These are phyloP conservation scores for Carollia perspicillata DNA, from an alignment of 2,113 vertebrate genomes.

Conservation along the genomic window DNA sequence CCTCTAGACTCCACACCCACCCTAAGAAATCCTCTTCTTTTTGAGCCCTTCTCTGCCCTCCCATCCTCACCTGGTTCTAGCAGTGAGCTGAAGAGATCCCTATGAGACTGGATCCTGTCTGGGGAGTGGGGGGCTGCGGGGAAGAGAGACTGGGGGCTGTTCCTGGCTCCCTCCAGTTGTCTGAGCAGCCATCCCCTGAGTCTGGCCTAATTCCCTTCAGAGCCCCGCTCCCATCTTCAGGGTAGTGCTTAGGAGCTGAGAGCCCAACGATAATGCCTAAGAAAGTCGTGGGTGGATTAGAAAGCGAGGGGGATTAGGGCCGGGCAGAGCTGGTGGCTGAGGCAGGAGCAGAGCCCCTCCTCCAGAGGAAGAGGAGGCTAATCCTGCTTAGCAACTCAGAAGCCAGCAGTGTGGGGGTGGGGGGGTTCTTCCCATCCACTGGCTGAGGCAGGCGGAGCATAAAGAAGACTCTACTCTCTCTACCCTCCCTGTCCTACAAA, in stretches of 20 bases:
- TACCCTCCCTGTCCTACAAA: neutral
- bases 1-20: neutral
- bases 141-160: neutral
- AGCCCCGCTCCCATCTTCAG: slow-evolving; percentile 73
- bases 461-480: neutral
- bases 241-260: slow-evolving; percentile 73
- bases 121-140: neutral
- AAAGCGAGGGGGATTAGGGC: slow-evolving; percentile 72
- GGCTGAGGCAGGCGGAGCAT: neutral
- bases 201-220: slow-evolving; percentile 76
- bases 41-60: neutral
- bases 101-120: neutral
- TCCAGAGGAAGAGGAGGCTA: slow-evolving; percentile 96
- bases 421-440: slow-evolving; percentile 73
- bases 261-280: slow-evolving; percentile 75
- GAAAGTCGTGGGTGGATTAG: slow-evolving; percentile 78
- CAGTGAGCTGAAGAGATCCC: neutral
- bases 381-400: slow-evolving; percentile 98
- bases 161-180: slow-evolving; percentile 36
- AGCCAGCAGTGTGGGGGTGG: slow-evolving; percentile 54
- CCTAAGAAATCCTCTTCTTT: neutral
- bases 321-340: slow-evolving; percentile 73
- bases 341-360: slow-evolving; percentile 71
- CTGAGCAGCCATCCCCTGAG: slow-evolving; percentile 55
- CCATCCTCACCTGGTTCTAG: neutral